Conservation (phyloP, 2,888 invertebrate genomes). For the Strigamia crassipes region DNA sequence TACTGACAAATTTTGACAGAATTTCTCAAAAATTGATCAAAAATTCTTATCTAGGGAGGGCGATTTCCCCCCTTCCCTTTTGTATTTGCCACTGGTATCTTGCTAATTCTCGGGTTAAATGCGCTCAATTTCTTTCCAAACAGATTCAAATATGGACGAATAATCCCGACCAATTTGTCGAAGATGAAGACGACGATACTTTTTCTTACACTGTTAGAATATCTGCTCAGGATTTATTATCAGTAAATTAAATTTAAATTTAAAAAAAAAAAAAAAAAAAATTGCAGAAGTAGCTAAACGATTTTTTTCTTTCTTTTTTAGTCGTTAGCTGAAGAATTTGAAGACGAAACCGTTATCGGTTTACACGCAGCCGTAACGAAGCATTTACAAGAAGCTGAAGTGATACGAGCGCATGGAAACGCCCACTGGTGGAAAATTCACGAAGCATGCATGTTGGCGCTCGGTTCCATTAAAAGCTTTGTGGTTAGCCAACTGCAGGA, state of each 20-base stretch:
- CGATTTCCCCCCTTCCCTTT: no score
- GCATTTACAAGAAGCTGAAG: constrained; percentile 66
- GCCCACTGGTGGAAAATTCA: constrained; percentile 68
- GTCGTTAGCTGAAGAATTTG: constrained; percentile 61
- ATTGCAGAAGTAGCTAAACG: no score
- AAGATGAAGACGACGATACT: constrained; percentile 70
- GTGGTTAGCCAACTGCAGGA: constrained; percentile 59
- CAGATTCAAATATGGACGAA: constrained; percentile 66
- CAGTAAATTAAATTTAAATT: no score
- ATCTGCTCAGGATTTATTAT: constrained; percentile 68
- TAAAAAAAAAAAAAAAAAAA: no score
- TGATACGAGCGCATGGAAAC: constrained; percentile 61
- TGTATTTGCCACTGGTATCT: no score
- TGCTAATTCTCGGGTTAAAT: no score
- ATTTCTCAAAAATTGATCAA: no score
- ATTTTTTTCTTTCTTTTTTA: no score
- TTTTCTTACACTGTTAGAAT: constrained; percentile 69
- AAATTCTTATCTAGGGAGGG: no score
- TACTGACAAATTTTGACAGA: no score
- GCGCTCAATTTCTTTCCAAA: no score
- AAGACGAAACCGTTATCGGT: constrained; percentile 64
- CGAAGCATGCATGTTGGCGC: constrained; percentile 69
- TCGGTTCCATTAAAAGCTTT: constrained; percentile 64
- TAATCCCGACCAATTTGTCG: constrained; percentile 70
- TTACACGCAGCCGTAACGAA: constrained; percentile 66